Evolutionary conservation across 2,797 vertebrate species (phyloP).

Genomic region (Helostoma temminkii): DNA sequence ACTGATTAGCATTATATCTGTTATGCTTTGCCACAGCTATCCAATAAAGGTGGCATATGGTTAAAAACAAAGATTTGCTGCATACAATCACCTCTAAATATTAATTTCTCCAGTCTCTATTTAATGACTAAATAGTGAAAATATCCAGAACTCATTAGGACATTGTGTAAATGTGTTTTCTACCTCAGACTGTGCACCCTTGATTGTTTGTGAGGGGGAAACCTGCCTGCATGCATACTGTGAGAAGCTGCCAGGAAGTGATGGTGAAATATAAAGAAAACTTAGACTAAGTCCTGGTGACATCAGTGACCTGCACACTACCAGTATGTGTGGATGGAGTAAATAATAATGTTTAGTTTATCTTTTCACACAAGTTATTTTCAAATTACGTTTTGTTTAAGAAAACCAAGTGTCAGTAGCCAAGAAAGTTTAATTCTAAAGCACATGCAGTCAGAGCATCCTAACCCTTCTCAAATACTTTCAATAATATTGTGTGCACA

Average conservation of each 20-base stretch:
- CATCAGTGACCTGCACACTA: neutral
- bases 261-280: neutral
- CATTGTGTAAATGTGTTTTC: too few species aligned
- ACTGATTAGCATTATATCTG: too few species aligned
- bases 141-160: too few species aligned
- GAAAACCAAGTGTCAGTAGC: constrained; percentile 22
- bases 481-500: constrained; percentile 47
- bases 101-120: too few species aligned
- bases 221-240: neutral
- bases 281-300: too few species aligned
- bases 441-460: constrained; percentile 31
- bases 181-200: too few species aligned
- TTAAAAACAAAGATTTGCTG: too few species aligned
- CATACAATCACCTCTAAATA: too few species aligned
- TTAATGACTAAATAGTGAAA: too few species aligned
- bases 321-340: neutral
- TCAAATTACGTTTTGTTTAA: constrained; percentile 32
- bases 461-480: constrained; percentile 48
- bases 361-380: constrained; percentile 34
- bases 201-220: too few species aligned
- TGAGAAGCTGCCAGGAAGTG: neutral
- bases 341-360: constrained; percentile 7
- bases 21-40: too few species aligned
- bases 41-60: too few species aligned
- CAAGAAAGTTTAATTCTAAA: constrained; percentile 54